These are phyloP conservation scores for Amia ocellicauda DNA, from an alignment of 2,113 vertebrate species.

Conservation along the genomic window DNA sequence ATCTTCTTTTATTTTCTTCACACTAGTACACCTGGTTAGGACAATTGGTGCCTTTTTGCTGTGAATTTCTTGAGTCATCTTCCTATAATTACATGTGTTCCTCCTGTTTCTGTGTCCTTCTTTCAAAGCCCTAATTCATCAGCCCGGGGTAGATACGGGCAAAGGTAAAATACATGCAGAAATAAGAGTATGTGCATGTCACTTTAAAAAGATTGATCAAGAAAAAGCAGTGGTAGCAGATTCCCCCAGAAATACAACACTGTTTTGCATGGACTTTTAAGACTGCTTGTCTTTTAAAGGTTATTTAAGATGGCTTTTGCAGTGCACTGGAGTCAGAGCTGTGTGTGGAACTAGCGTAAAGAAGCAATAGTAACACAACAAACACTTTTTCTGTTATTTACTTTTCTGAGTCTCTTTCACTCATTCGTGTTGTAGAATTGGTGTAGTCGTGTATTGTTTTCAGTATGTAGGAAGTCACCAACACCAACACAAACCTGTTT, in stretches of 20 bases:
- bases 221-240: neutral
- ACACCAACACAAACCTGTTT: neutral
- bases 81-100: slow-evolving; percentile 50
- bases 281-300: neutral
- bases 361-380: neutral
- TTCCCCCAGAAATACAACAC: neutral
- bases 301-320: neutral
- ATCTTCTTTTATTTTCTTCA: too few relatives aligned
- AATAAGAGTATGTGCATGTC: slow-evolving; percentile 35
- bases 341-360: neutral
- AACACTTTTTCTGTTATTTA: too few relatives aligned
- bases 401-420: neutral
- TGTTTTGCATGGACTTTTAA: slow-evolving; percentile 10
- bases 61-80: slow-evolving; percentile 16
- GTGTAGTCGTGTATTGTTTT: neutral
- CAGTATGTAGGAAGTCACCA: neutral
- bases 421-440: neutral
- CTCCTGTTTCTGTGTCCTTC: slow-evolving; percentile 67
- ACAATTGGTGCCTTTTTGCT: neutral
- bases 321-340: neutral
- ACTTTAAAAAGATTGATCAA: neutral
- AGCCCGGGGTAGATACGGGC: slow-evolving; percentile 79
- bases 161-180: slow-evolving; percentile 80
- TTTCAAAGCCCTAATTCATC: slow-evolving; percentile 74
- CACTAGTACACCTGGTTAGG: neutral